Percentiles rank a stretch among this genome's conserved stretches.
Evolutionary conservation across 2,113 vertebrate species (phyloP).

Genomic region (Oreotragus oreotragus): DNA sequence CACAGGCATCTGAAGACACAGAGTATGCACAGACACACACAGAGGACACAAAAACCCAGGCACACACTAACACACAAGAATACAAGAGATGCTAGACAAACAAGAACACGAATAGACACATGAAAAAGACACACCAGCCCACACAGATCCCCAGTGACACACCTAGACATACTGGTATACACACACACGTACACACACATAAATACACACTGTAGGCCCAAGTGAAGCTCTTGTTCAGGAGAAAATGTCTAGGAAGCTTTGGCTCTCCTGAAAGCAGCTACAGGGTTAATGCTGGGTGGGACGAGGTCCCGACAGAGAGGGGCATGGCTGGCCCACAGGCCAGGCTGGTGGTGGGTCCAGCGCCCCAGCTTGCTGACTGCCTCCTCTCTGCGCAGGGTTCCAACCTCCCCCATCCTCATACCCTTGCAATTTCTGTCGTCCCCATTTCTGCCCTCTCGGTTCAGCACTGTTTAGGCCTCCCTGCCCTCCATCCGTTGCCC

Average conservation of each 20-base stretch:
- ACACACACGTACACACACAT: neutral
- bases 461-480: neutral
- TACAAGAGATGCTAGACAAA: neutral
- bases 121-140: neutral
- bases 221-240: neutral
- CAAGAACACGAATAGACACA: neutral
- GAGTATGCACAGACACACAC: neutral
- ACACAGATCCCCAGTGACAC: neutral
- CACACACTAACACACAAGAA: neutral
- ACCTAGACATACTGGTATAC: accelerated
- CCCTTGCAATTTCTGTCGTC: neutral
- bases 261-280: no score
- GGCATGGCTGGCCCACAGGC: neutral
- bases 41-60: neutral
- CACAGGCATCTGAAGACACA: neutral
- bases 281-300: neutral
- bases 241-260: neutral
- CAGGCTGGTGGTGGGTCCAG: neutral
- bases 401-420: neutral
- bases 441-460: neutral
- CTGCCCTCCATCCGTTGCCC: neutral
- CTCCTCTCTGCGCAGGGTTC: neutral
- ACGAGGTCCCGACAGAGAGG: neutral
- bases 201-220: neutral
- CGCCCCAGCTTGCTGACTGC: neutral